phyloP scores from a whole-genome alignment of 2,888 invertebrate genomes.

The Volucella inanis region DNA sequence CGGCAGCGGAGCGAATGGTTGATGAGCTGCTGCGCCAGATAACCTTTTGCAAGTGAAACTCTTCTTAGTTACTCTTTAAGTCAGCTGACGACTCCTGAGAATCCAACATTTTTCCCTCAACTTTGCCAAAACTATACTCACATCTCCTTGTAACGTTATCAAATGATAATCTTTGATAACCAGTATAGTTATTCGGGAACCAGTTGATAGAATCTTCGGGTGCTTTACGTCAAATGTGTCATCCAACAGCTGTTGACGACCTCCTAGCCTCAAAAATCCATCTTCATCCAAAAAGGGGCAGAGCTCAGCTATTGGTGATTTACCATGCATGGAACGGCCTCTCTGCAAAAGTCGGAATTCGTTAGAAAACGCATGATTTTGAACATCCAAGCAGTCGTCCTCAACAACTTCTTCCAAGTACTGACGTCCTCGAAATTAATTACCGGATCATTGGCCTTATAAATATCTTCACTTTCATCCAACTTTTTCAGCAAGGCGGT shows the following conservation, averaged over 20 bases:
- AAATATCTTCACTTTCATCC: neutral
- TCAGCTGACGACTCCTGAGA: neutral
- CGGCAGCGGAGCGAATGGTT: too few species aligned
- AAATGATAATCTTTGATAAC: too few species aligned
- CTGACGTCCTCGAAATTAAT: neutral
- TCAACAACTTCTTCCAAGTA: conserved; percentile 2
- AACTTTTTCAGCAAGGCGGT: neutral
- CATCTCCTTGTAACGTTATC: too few species aligned
- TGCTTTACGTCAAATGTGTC: neutral
- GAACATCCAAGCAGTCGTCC: conserved; percentile 1
- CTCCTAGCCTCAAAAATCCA: conserved; percentile 17
- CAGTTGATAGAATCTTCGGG: too few species aligned
- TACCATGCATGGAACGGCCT: neutral
- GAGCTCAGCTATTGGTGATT: conserved; percentile 12
- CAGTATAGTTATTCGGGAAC: too few species aligned
- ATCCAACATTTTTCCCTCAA: neutral
- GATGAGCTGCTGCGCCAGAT: neutral
- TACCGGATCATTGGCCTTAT: neutral
- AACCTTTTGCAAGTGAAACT: conserved; percentile 5
- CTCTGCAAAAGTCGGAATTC: conserved; percentile 20
- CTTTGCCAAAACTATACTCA: too few species aligned
- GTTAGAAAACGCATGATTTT: conserved; percentile 1
- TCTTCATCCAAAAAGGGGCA: neutral
- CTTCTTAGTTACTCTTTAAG: neutral
- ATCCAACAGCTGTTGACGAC: conserved; percentile 22